Evolutionary conservation across 2,888 invertebrate species (phyloP), one percentile per base, ranked within the genome.

Genomic region (Steinernema carpocapsae): DNA sequence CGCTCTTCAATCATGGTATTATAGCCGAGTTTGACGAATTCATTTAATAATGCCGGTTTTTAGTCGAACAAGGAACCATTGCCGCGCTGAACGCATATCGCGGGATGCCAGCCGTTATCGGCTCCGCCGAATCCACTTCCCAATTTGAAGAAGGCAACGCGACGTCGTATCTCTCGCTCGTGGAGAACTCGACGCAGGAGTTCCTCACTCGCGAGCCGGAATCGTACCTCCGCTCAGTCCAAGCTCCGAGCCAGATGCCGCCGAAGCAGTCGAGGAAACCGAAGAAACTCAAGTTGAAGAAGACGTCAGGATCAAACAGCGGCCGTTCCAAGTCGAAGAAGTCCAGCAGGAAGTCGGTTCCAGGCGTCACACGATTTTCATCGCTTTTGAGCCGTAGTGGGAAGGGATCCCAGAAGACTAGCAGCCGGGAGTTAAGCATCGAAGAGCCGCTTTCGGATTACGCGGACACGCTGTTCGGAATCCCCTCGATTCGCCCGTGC

Each of bases 401-500:
- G 26, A 22, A 56, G 26, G n/a, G n/a, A n/a, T 7, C 2, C 26
- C 24, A 56, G 56, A 22, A 26, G 4, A 26, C 26, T 22, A 19
- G 26, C 12, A 24, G 7, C 24, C 14, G 56, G 24, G 4, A 6
- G 7, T 17, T 24, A 26, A 56, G 6, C 4, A 6, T 24, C 26
- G 6, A 19, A 26, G 56, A 56, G 56, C 26, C 56, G 26, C 6
- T 56, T 12, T 56, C 56, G n/a, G 56, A 56, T 19, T 51, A 19
- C 51, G 51, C 56, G n/a, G 56, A 56, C 56, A 56, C 56, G 24
- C 56, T 56, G 24, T 56, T 26, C 19, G 56, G 56, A 56, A 56
- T 56, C 56, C 56, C 56, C 4, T 56, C 56, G 56, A 26, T 56
- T 17, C 26, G 56, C 6, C 22, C 56, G 24, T 26, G 22, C 4